Conservation (phyloP, 2,888 invertebrate species). For the Ditylenchus weischeri region DNA sequence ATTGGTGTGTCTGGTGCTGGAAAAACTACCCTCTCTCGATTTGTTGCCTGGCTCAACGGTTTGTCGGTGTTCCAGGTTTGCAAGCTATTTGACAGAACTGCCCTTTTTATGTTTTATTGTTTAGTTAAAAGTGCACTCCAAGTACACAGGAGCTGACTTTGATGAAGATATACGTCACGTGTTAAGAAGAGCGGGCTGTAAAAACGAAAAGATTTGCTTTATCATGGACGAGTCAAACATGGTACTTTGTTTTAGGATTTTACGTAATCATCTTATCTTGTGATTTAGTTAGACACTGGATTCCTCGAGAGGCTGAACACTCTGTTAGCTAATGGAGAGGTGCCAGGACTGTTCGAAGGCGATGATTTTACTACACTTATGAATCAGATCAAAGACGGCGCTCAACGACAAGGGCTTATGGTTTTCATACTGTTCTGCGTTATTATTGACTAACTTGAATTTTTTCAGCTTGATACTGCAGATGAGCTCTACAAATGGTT, state of each 20-base stretch:
- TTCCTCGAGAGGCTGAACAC: slow-evolving; percentile 99
- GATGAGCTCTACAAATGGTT: slow-evolving; percentile 99
- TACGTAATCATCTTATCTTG: neutral
- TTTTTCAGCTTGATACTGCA: slow-evolving; percentile 81
- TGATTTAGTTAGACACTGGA: slow-evolving; percentile 71
- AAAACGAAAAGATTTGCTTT: slow-evolving; percentile 94
- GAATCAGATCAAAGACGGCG: slow-evolving; percentile 99
- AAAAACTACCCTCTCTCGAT: slow-evolving; percentile 95
- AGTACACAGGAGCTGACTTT: slow-evolving; percentile 96
- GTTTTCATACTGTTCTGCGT: neutral
- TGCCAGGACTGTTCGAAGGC: slow-evolving; percentile 67
- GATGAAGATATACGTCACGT: slow-evolving; percentile 87
- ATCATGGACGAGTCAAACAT: slow-evolving; percentile 95
- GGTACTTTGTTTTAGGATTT: slow-evolving; percentile 16
- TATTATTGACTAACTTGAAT: slow-evolving; percentile 59
- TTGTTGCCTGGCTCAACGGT: slow-evolving; percentile 99
- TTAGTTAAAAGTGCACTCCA: slow-evolving; percentile 80
- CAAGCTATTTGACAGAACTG: neutral
- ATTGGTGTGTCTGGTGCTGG: slow-evolving; percentile 99
- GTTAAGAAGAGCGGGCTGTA: slow-evolving; percentile 64
- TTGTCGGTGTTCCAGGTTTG: slow-evolving; percentile 98
- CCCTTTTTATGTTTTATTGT: slow-evolving; percentile 9
- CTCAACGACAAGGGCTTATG: slow-evolving; percentile 95
- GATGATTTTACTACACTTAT: slow-evolving; percentile 97
- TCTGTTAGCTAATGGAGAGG: slow-evolving; percentile 91